Evolutionary conservation across 1,140 invertebrate species (phyloP).

Genomic region (Sitophilus oryzae): DNA sequence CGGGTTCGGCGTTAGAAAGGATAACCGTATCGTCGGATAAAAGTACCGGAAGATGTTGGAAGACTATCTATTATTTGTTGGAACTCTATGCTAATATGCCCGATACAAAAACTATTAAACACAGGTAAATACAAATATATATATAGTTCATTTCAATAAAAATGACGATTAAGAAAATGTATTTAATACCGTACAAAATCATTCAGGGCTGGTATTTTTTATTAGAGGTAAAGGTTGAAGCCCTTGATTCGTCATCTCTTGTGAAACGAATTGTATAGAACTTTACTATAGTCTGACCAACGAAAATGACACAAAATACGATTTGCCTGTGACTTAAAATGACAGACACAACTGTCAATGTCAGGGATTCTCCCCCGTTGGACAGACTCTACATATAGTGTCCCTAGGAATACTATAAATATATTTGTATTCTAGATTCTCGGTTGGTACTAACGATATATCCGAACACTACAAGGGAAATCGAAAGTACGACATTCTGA

Average conservation of each 20-base stretch:
- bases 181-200: not conserved
- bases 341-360: no score
- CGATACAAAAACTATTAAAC: slow-evolving; percentile 81
- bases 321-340: no score
- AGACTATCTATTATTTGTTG: slow-evolving; percentile 86
- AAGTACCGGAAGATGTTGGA: slow-evolving; percentile 73
- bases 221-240: no score
- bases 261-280: no score
- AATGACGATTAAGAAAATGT: not conserved
- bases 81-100: slow-evolving; percentile 92
- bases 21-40: slow-evolving; percentile 49
- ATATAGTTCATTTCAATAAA: not conserved
- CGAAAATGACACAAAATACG: no score
- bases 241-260: no score
- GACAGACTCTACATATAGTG: no score
- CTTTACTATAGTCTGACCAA: no score
- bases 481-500: slow-evolving; percentile 49
- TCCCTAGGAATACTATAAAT: no score
- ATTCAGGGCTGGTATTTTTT: no score
- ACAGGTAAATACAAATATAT: slow-evolving; percentile 24
- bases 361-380: no score
- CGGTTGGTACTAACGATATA: slow-evolving; percentile 46
- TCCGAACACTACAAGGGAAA: slow-evolving; percentile 51
- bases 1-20: slow-evolving; percentile 54
- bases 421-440: slow-evolving; percentile 43